Evolutionary conservation across 2,797 vertebrate genomes (phyloP), one percentile per base, ranked within the genome.

Genomic region (Holocentrus rufus): DNA sequence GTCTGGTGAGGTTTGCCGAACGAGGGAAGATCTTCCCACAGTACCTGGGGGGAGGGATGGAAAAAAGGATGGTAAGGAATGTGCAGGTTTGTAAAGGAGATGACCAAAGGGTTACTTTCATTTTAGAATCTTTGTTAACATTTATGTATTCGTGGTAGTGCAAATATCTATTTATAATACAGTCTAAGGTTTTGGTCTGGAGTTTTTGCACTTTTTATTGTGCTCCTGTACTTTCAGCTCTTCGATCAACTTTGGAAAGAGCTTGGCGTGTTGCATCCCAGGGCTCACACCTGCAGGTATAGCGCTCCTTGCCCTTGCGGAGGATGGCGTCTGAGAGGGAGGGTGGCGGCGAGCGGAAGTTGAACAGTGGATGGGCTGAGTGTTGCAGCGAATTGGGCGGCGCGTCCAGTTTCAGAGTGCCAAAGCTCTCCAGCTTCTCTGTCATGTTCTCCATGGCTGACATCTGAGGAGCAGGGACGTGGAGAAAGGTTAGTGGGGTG

Each of bases 391-490:
- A 94, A 10, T 93, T 92, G 77, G 94, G 92, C 0, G 95, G 91
- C 0, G 93, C 84, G 68, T 98, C 97, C 5, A 96, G 93, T 90
- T 98, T 99, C 88, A 99, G 90, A 87, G 96, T 94, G 1, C 96
- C 95, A 58, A 97, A 98, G 87, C 95, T 96, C 91, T 99, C 97
- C 89, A 99, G 93, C 85, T 99, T 99, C 90, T 99, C 97, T 0
- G 98, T 97, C 98, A 99, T 99, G 15, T 95, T 99, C 91, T 99
- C 97, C 74, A 99, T 99, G 77, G 97, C 97, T n/a, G 97, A 97
- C 96, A 99, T 96, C 98, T 99, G 73, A 34, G 60, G 47, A 1
- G 46, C 58, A 54, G 30, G 34, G 27, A 7, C 1, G 34, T 70
- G 0, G 39, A 1, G 72, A 78, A 74, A 30, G 7, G 0, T 0